Conservation (phyloP, 2,797 vertebrate genomes). For the Sebastes taczanowskii region DNA sequence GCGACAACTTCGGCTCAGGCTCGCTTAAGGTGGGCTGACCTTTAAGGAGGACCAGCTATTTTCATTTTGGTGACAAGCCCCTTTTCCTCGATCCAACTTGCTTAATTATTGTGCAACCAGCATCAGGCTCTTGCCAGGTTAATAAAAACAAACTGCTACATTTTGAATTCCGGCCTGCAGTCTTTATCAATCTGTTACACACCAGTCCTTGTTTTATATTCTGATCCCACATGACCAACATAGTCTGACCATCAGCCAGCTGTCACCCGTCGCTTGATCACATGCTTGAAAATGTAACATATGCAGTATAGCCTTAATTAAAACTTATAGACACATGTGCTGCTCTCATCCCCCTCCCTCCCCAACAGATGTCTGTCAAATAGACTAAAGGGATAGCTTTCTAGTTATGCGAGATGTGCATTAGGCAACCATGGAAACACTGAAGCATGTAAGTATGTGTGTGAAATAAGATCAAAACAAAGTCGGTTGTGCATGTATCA, state of each 20-base stretch:
- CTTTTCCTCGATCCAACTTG: background rate
- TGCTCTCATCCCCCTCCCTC: background rate
- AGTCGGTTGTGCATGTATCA: constrained; percentile 9
- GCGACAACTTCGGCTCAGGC: too few species aligned
- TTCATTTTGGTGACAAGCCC: too few species aligned
- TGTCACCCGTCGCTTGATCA: background rate
- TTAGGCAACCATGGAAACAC: constrained; percentile 22
- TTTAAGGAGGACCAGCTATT: too few species aligned
- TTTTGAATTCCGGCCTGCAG: background rate
- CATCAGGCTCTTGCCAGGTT: background rate
- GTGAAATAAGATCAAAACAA: constrained; percentile 36
- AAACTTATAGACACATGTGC: background rate
- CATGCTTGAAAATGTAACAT: background rate
- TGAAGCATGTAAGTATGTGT: background rate
- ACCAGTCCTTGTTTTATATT: background rate
- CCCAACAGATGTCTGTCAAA: background rate
- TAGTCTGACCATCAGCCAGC: background rate
- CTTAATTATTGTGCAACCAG: background rate
- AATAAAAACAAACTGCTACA: background rate
- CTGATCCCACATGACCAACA: background rate
- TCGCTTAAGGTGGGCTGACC: background rate
- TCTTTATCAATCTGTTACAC: background rate
- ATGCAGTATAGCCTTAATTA: background rate
- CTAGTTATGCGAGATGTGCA: background rate
- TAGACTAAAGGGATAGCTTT: background rate